Evolutionary conservation across 2,113 vertebrate species (phyloP), one percentile per base, ranked within the genome.

Genomic region (Amblyornis subalaris): DNA sequence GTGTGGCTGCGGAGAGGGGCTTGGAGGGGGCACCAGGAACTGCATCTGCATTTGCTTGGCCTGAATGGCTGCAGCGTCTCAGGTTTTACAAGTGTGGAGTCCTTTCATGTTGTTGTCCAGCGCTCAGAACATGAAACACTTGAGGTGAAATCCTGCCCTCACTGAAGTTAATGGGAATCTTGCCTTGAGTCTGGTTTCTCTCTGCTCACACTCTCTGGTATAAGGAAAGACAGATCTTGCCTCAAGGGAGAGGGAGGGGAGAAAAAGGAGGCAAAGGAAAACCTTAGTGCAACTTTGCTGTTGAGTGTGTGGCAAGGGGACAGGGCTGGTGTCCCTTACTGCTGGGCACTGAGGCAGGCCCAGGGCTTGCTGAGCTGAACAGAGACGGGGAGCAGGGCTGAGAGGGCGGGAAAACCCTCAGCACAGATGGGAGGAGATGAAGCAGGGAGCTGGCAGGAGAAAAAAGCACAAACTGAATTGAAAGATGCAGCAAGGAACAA

Each of bases 91-190:
- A 96, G 95, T 35, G 76, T 57, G 45, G 70, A 90, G 94, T 19
- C 95, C 95, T 96, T 96, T 96, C 93, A 96, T 96, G 96, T 96
- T 91, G 84, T 33, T 96, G 96, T 90, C 91, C 95, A 65, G 93
- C 2, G 17, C 83, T 44, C 83, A 72, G 80, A 84, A 96, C 95
- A 95, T 95, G 92, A 96, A 96, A 95, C 95, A 94, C 90, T 95
- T 86, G 79, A 91, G 88, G 95, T 96, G 95, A 96, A 95, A 93
- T 94, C 88, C 85, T 95, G 92, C 82, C 90, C 85, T 53, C 72
- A 3, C 69, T 64, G 72, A 96, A 88, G 64, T 86, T 95, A 96
- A 94, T 95, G 85, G 79, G 83, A 96, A 31, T 94, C 81, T 91
- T 85, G 47, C n/a, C 51, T 60, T 42, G 82, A 94, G 90, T 90